Evolutionary conservation across 2,797 vertebrate species (phyloP).

Genomic region (Pangasius mekongensis): DNA sequence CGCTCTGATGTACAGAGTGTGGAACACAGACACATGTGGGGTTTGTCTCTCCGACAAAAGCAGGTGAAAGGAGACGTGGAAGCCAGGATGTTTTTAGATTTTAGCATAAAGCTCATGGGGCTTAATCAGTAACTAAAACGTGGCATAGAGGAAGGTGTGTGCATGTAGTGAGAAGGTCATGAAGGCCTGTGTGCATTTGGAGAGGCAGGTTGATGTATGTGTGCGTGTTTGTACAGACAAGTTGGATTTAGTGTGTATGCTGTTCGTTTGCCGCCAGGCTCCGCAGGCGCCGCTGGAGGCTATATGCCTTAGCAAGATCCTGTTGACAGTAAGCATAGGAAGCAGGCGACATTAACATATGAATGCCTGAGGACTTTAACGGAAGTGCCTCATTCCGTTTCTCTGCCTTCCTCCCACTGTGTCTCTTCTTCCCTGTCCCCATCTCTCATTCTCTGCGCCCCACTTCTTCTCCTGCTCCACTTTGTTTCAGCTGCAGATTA

Average conservation of each 20-base stretch:
- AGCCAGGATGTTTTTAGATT: conserved; percentile 28
- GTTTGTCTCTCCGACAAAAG: conserved; percentile 73
- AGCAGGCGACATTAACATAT: conserved; percentile 83
- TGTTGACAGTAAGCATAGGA: conserved; percentile 82
- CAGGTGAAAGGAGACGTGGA: conserved; percentile 63
- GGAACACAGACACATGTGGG: conserved; percentile 51
- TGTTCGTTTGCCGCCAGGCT: conserved; percentile 60
- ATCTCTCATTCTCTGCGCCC: conserved; percentile 27
- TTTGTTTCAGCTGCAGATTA: conserved; percentile 46
- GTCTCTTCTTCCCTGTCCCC: conserved; percentile 45
- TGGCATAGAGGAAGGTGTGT: not conserved
- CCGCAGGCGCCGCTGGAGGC: conserved; percentile 75
- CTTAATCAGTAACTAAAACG: conserved; percentile 38
- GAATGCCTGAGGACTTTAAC: conserved; percentile 71
- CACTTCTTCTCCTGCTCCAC: conserved; percentile 35
- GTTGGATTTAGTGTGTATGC: conserved; percentile 23
- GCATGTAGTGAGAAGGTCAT: conserved; percentile 53
- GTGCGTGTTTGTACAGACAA: conserved; percentile 49
- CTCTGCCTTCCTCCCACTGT: conserved; percentile 66
- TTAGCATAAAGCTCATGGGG: conserved; percentile 35
- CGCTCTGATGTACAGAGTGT: conserved; percentile 38
- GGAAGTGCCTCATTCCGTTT: conserved; percentile 69
- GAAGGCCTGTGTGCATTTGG: conserved; percentile 31
- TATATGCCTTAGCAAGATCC: conserved; percentile 86
- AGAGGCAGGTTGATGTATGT: conserved; percentile 50